Base-by-base conservation (phyloP, 1,140 invertebrate genomes). In the Aphidius ervi region DNA sequence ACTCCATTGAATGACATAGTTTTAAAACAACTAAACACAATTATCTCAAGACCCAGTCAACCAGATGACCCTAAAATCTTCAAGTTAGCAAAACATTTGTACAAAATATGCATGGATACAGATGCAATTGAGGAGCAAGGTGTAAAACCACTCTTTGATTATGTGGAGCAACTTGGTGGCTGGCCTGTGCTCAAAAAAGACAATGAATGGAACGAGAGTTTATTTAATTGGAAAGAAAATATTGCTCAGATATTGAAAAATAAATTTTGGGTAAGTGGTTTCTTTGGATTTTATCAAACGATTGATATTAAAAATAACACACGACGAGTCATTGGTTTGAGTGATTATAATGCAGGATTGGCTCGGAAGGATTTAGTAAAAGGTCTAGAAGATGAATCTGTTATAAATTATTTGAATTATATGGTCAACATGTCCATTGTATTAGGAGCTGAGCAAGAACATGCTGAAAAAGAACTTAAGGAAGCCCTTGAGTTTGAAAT, bases 211-310 rank as follows among this genome's bases (percentile, higher is more conserved):
- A 82, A 88, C 60, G 81, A 82, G 0, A 85, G 83, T 23, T 73
- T 82, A 1, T 94, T 91, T 75, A 84, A 86, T 49, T 96, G 92
- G 93, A 87, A 87, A 68, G 82, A 92, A 63, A 87, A 87, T 8
- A 87, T 94, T 5, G 93, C 90, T 78, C 88, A 84, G 58, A 94
- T 93, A 78, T 82, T 90, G 23, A 78, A 80, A 50, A 76, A 83
- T 6, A 94, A 94, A 5, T 94, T 92, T 72, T 92, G 89, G 6
- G 88, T 93, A 46, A 91, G 95, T 74, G 95, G 95, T 71, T 88
- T 96, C 70, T 84, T 97, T 20, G 92, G 95, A 69, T 93, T 96
- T 67, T 93, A 90, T 88, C 97, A 56, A 86, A 87, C 4, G 89
- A 92, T 7, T 75, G 9, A 43, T 85, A 82, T 83, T 83, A 62